A percentile compares a stretch with the other conserved stretches of the same genome.
These are phyloP conservation scores for Tinea pellionella DNA, from an alignment of 2,888 invertebrate species.

Conservation along the genomic window DNA sequence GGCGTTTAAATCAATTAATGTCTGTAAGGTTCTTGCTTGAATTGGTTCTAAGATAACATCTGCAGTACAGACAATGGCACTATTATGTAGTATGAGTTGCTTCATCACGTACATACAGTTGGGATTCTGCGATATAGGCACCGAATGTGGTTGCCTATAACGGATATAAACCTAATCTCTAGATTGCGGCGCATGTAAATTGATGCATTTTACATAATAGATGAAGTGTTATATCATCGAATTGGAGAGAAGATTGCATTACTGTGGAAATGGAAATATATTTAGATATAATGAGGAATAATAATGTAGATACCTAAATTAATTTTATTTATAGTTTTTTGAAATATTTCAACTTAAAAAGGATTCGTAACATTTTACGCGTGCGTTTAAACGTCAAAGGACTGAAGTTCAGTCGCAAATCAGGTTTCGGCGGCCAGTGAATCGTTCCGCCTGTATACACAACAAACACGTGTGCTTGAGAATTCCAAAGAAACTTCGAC, in stretches of 20 bases:
- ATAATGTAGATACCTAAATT: too few species aligned
- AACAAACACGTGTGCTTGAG: neutral
- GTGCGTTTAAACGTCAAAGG: constrained; percentile 10
- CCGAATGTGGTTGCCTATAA: neutral
- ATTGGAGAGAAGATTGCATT: neutral
- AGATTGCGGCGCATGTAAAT: constrained; percentile 6
- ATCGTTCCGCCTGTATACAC: constrained; percentile 4
- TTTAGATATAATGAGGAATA: neutral
- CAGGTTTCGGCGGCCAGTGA: constrained; percentile 17
- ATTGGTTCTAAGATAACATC: constrained; percentile 43
- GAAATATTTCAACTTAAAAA: too few species aligned
- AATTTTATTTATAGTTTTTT: neutral
- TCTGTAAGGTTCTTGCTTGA: constrained; percentile 29
- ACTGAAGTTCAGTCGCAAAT: constrained; percentile 14
- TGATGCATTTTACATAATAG: constrained; percentile 4
- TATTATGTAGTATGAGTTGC: constrained; percentile 39
- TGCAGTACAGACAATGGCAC: constrained; percentile 44
- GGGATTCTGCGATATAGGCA: constrained; percentile 8
- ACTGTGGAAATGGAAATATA: neutral
- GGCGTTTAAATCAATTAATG: constrained; percentile 32
- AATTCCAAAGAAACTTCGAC: neutral
- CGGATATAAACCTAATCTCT: constrained; percentile 6
- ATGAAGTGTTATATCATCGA: neutral
- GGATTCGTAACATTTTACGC: neutral
- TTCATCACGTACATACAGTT: constrained; percentile 34